Base-by-base conservation (phyloP, 2,888 invertebrate species). In the Papilio gigon region DNA sequence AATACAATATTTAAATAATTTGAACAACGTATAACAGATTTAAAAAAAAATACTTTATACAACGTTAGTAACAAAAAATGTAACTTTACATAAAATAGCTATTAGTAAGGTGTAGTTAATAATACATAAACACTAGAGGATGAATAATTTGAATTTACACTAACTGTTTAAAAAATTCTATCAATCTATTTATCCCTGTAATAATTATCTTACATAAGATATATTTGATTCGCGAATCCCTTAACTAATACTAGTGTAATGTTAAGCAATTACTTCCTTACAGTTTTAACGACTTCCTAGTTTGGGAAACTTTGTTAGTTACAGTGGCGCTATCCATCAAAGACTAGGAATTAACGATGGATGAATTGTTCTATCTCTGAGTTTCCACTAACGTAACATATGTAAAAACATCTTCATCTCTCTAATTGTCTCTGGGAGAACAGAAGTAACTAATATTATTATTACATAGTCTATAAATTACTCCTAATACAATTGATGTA, bases 251-350 rank as follows among this genome's bases (percentile, higher is more conserved):
- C 22, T 37, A 37, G 9, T 22, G 11, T 64, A 53, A 64, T 30
- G 37, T 53, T 27, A 56, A 58, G 42, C 35, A 47, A 60, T 66
- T 35, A 59, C 27, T 59, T 60, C 59, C 30, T 22, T 35, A 33
- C 25, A 59, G 47, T 59, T 59, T 59, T 66, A 60, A 60, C 59
- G 47, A 66, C 59, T 60, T 60, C 59, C 59, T 66, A 35, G 35
- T 66, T 60, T 66, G 44, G 20, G 35, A 33, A 59, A 58, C 58
- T 65, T 65, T 59, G 58, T 59, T 33, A 47, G 44, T 44, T 44
- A 44, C n/a, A 22, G 33, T 20, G 42, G 50, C 25, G 50, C 53
- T 56, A 65, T 44, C 65, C 25, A 65, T 44, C 44, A 47, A 60
- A 66, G 59, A 44, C 11, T 47, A 59, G 35, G 22, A 60, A 59